Conservation (phyloP, 2,113 vertebrate genomes). For the Garra rufa region DNA sequence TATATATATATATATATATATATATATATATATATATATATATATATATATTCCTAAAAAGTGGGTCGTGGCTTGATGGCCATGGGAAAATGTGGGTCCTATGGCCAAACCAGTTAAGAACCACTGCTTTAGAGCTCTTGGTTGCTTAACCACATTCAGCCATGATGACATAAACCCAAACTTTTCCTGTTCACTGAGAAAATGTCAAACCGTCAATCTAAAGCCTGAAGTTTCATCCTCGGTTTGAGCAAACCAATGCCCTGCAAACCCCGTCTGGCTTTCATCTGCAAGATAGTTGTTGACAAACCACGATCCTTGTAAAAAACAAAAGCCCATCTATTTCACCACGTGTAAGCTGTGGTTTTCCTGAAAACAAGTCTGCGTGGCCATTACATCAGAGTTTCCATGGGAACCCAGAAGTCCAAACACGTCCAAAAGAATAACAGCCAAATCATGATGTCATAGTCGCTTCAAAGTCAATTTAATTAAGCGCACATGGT, state of each 20-base stretch:
- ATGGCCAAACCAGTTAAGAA: too few species aligned
- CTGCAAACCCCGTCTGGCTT: constrained; percentile 45
- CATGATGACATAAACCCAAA: constrained; percentile 3
- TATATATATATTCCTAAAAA: too few species aligned
- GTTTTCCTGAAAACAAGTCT: constrained; percentile 43
- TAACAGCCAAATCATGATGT: constrained; percentile 67
- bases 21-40: too few species aligned
- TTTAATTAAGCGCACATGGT: constrained; percentile 66
- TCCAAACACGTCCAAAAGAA: constrained; percentile 60
- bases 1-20: too few species aligned
- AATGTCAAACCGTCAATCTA: constrained; percentile 33
- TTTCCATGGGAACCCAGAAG: constrained; percentile 67
- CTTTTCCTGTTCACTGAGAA: constrained; percentile 34
- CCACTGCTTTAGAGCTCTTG: too few species aligned
- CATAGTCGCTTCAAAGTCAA: constrained; percentile 64
- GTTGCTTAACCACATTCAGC: constrained; percentile 15
- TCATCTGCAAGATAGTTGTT: constrained; percentile 49
- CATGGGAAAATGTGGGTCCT: too few species aligned
- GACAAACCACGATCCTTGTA: constrained; percentile 53
- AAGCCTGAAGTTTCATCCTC: neutral
- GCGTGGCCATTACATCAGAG: constrained; percentile 62
- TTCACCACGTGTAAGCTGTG: constrained; percentile 50
- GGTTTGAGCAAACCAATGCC: constrained; percentile 34
- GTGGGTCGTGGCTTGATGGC: too few species aligned
- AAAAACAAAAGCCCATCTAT: constrained; percentile 44